Percentiles rank a stretch among this genome's conserved stretches.
phyloP scores from a whole-genome alignment of 2,888 invertebrate species.

The Morinoia aosen region DNA sequence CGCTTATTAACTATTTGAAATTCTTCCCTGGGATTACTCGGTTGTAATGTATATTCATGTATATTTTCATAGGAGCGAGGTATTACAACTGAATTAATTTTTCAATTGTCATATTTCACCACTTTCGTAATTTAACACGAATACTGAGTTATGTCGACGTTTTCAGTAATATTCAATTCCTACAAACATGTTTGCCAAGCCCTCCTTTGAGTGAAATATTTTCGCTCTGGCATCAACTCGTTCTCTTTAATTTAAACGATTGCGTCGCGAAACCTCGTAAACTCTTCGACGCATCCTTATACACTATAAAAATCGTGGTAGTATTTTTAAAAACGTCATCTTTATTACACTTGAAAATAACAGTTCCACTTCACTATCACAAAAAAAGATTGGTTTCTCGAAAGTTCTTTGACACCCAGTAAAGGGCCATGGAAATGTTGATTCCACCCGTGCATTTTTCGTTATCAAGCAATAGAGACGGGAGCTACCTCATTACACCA shows the following conservation, averaged over 20 bases:
- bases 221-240: background rate
- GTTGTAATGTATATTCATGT: too few species aligned
- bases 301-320: too few species aligned
- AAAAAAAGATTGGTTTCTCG: background rate
- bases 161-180: background rate
- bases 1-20: background rate
- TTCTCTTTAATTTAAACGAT: background rate
- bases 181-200: background rate
- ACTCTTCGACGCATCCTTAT: too few species aligned
- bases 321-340: background rate
- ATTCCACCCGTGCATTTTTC: background rate
- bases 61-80: background rate
- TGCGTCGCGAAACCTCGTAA: background rate
- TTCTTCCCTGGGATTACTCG: too few species aligned
- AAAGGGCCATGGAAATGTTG: background rate
- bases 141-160: background rate
- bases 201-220: background rate
- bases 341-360: background rate
- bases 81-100: background rate
- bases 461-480: constrained; percentile 25
- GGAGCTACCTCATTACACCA: constrained; percentile 33
- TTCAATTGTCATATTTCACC: background rate
- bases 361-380: background rate
- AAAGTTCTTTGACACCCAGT: background rate
- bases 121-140: background rate